Evolutionary conservation across 2,113 vertebrate species (phyloP).

Genomic region (Arothron firmamentum): DNA sequence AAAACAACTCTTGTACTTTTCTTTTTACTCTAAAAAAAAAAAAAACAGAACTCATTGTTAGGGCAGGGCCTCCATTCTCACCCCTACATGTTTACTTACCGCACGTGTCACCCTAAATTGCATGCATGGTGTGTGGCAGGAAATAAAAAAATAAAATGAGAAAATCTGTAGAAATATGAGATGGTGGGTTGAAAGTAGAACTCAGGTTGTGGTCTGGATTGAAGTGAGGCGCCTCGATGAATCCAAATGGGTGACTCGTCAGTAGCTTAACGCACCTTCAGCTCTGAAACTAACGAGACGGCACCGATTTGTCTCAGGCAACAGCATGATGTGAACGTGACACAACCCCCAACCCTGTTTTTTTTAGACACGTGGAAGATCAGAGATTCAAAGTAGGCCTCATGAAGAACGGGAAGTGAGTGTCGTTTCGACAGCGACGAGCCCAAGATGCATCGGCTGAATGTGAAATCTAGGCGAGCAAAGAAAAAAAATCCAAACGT

Average conservation of each 20-base stretch:
- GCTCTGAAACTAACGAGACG: conserved; percentile 8
- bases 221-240: conserved; percentile 14
- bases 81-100: no score
- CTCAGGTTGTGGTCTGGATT: conserved; percentile 5
- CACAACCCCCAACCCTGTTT: background rate
- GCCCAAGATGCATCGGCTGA: background rate
- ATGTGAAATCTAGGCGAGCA: conserved; percentile 1
- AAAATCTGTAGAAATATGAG: conserved; percentile 2
- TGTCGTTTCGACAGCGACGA: background rate
- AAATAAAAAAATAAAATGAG: no score
- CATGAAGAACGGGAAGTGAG: background rate
- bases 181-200: background rate
- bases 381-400: background rate
- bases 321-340: background rate
- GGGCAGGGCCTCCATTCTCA: no score
- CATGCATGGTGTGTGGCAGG: no score
- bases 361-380: background rate
- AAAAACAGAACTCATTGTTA: no score
- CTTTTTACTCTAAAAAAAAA: no score
- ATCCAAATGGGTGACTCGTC: conserved; percentile 10
- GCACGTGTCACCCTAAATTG: no score
- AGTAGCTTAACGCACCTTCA: background rate
- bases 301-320: conserved; percentile 13
- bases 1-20: no score
- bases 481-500: background rate